phyloP scores from a whole-genome alignment of 2,113 vertebrate species.

The Gymnogyps californianus region DNA sequence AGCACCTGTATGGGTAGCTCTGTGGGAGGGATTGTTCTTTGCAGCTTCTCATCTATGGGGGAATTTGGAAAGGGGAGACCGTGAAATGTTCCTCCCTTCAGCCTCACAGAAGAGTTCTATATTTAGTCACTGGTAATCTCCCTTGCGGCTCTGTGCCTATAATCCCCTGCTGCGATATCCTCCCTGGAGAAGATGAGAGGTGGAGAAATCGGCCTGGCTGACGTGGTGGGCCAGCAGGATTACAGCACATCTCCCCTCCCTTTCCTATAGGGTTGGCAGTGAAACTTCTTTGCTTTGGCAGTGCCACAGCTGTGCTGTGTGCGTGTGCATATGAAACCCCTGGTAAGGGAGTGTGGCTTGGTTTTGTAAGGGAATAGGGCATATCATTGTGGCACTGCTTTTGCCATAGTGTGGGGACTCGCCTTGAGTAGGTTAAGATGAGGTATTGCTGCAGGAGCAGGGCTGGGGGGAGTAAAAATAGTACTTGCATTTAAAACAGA shows the following conservation, averaged over 20 bases:
- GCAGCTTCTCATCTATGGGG: neutral
- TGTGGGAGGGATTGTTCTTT: neutral
- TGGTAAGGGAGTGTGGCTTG: neutral
- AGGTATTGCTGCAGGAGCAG: neutral
- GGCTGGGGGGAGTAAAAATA: neutral
- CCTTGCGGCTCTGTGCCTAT: neutral
- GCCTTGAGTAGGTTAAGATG: neutral
- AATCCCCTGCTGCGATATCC: neutral
- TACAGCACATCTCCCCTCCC: neutral
- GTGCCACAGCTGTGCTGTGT: neutral
- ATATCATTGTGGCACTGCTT: neutral
- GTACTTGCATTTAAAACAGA: neutral
- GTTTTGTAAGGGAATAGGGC: neutral
- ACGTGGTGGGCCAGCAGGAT: neutral
- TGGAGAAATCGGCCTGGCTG: neutral
- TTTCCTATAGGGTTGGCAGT: neutral
- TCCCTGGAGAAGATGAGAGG: neutral
- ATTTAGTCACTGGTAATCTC: slow-evolving; percentile 38
- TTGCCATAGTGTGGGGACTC: neutral
- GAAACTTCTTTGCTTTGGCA: neutral
- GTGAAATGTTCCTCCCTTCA: neutral
- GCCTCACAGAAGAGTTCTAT: neutral
- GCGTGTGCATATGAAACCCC: neutral
- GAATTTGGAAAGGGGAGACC: neutral
- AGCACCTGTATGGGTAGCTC: rapidly evolving